Evolutionary conservation across 2,113 vertebrate genomes (phyloP).

Genomic region (Okapia johnstoni): DNA sequence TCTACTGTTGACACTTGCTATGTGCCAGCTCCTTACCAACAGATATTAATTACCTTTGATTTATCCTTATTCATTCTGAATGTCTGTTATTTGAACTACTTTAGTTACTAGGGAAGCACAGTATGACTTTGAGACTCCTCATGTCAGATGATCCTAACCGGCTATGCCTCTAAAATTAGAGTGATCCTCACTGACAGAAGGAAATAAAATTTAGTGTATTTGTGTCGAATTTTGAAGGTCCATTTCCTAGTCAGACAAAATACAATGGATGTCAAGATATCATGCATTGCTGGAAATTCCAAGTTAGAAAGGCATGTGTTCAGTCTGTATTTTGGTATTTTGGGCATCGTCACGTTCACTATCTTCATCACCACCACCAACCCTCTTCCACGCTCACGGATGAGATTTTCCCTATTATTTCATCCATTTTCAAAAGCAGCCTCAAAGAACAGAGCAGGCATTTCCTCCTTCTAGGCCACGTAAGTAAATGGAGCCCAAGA

Average conservation of each 20-base stretch:
- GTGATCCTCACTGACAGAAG: background rate
- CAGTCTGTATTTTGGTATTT: background rate
- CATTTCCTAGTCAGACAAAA: background rate
- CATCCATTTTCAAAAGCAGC: background rate
- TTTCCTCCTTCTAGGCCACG: rapidly evolving
- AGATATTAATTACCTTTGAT: slow-evolving; percentile 46
- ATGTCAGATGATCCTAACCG: background rate
- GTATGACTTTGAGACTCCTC: background rate
- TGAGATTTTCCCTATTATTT: background rate
- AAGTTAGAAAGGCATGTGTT: background rate
- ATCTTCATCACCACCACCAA: background rate
- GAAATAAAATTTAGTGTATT: background rate
- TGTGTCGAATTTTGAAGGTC: background rate
- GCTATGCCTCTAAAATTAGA: background rate
- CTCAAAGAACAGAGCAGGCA: background rate
- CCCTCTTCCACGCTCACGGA: background rate
- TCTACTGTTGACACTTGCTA: slow-evolving; percentile 35
- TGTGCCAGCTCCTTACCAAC: slow-evolving; percentile 30
- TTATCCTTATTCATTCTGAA: slow-evolving; percentile 22
- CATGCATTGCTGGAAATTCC: background rate
- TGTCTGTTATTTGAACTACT: slow-evolving; percentile 20
- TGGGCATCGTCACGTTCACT: background rate
- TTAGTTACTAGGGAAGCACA: background rate
- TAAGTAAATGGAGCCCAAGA: background rate
- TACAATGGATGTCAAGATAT: background rate